These are phyloP conservation scores for Archips xylosteana DNA, from an alignment of 2,888 invertebrate species.

Conservation along the genomic window DNA sequence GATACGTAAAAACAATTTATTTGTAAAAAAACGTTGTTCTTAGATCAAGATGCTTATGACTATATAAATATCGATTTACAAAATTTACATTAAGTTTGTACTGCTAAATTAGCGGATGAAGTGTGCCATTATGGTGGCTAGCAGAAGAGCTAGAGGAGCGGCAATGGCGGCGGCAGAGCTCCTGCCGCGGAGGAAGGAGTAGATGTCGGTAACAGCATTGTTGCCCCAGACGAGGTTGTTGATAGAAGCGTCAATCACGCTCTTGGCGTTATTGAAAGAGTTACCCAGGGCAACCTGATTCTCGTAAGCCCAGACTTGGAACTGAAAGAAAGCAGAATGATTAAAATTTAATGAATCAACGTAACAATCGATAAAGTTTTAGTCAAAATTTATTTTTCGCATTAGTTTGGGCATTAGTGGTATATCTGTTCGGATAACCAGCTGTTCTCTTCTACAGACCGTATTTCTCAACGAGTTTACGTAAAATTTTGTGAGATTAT, in stretches of 20 bases:
- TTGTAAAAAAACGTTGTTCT: constrained; percentile 22
- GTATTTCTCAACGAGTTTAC: too few relatives aligned
- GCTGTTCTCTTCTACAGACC: too few relatives aligned
- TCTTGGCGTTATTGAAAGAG: constrained; percentile 58
- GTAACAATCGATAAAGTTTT: too few relatives aligned
- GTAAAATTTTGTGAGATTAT: too few relatives aligned
- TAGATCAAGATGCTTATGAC: constrained; percentile 23
- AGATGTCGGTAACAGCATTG: constrained; percentile 57
- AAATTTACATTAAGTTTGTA: not conserved
- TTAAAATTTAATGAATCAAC: not conserved
- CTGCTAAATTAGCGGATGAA: constrained; percentile 54
- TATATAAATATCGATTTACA: constrained; percentile 18
- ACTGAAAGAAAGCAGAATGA: constrained; percentile 56
- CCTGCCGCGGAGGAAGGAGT: constrained; percentile 51
- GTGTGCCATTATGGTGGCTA: constrained; percentile 58
- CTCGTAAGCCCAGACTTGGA: constrained; percentile 69
- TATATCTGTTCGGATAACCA: too few relatives aligned
- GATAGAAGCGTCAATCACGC: constrained; percentile 59
- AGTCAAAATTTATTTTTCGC: too few relatives aligned
- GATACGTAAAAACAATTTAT: constrained; percentile 26
- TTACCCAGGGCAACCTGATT: constrained; percentile 60
- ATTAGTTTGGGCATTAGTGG: too few relatives aligned
- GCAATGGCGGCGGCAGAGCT: constrained; percentile 58
- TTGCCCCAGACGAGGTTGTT: constrained; percentile 72
- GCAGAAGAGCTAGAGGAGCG: constrained; percentile 60